Conservation (phyloP, 2,888 invertebrate genomes). For the Syrista parreyssii region DNA sequence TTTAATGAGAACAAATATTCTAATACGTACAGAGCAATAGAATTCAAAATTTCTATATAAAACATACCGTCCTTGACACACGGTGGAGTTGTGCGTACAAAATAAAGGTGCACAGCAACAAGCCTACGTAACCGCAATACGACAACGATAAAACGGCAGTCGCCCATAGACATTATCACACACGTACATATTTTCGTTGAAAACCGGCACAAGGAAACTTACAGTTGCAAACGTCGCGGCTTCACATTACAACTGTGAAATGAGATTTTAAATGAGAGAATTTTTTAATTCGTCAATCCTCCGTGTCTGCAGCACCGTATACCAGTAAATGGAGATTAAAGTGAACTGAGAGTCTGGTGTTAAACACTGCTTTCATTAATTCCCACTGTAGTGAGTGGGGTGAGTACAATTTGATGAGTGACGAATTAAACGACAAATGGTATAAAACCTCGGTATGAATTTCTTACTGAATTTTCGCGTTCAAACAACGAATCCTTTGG, state of each 20-base stretch:
- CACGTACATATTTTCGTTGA: too few species aligned
- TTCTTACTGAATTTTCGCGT: background rate
- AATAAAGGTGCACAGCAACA: background rate
- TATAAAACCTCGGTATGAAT: background rate
- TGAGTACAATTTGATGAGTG: background rate
- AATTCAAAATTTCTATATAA: background rate
- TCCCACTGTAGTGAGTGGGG: background rate
- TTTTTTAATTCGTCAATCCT: background rate
- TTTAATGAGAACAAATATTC: background rate
- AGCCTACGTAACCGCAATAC: background rate
- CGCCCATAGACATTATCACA: background rate
- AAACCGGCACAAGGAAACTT: background rate
- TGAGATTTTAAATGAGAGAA: background rate
- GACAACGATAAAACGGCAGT: background rate
- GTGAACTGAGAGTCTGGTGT: background rate
- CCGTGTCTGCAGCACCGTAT: background rate
- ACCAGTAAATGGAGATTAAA: background rate
- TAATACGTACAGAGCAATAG: background rate
- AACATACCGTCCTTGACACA: background rate
- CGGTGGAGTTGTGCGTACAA: background rate
- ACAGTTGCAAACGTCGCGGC: background rate
- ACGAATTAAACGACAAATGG: background rate
- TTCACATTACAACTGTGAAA: background rate
- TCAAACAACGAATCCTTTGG: background rate
- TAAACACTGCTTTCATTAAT: background rate